Evolutionary conservation across 2,797 vertebrate species (phyloP).

Genomic region (Syngnathus acus): DNA sequence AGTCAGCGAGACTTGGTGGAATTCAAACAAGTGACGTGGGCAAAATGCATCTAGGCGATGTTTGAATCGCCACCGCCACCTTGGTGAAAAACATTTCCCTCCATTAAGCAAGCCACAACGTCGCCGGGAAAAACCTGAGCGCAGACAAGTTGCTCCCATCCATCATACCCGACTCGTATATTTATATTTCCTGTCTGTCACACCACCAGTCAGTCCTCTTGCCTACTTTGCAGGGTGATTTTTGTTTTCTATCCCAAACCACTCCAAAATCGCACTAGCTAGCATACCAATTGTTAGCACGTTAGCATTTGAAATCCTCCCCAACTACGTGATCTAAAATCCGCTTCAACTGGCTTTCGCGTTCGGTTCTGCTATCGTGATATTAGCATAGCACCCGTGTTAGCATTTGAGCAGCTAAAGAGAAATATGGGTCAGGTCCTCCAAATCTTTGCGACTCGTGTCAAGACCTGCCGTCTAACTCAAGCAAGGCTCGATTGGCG

Average conservation of each 20-base stretch:
- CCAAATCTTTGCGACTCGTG: neutral
- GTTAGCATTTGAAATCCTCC: neutral
- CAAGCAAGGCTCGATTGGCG: neutral
- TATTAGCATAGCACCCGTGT: neutral
- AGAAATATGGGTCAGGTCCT: too few species aligned
- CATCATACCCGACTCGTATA: slow-evolving; percentile 26
- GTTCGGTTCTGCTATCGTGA: neutral
- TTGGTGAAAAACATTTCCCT: neutral
- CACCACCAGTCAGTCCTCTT: neutral
- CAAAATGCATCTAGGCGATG: neutral
- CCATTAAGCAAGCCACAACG: neutral
- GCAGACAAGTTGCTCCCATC: slow-evolving; percentile 20
- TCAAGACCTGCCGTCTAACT: neutral
- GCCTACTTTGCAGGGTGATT: neutral
- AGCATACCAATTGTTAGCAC: neutral
- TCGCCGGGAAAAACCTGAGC: neutral
- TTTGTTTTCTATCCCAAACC: neutral
- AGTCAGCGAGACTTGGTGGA: neutral
- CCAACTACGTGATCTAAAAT: neutral
- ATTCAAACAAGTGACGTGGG: neutral
- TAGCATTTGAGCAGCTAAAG: too few species aligned
- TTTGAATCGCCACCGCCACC: neutral
- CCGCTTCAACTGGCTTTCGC: neutral
- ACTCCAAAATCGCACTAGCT: neutral
- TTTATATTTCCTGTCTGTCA: slow-evolving; percentile 31